Evolutionary conservation across 53 echinoderm and acorn worm genomes (phyloP).

Genomic region (Luidia sarsii): DNA sequence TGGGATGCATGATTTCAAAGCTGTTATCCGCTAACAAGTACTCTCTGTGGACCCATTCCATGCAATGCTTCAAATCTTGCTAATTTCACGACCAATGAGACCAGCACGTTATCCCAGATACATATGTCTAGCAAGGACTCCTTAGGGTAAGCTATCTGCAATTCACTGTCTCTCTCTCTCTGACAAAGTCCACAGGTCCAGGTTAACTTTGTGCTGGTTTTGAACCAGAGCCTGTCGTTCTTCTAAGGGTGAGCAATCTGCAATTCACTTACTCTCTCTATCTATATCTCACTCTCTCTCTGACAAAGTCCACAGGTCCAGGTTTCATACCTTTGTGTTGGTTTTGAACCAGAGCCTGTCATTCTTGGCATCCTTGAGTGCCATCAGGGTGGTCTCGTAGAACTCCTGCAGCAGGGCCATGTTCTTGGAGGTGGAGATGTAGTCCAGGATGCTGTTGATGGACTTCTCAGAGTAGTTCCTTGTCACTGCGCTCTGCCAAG

Average conservation of each 20-base stretch:
- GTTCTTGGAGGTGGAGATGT: conserved; percentile 99
- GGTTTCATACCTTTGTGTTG: conserved; percentile 96
- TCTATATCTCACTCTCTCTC: no score
- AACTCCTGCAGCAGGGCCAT: conserved; percentile 98
- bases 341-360: conserved; percentile 99
- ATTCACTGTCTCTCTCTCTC: no score
- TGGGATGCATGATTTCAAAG: no score
- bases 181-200: neutral
- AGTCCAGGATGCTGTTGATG: conserved; percentile 97
- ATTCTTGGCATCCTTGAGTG: conserved; percentile 97
- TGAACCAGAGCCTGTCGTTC: conserved; percentile 98
- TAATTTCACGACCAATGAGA: no score
- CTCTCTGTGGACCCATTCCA: no score
- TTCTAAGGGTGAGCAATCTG: no score
- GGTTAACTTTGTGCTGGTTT: conserved; percentile 99
- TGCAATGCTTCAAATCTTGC: no score
- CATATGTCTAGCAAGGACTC: no score
- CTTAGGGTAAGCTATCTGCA: no score
- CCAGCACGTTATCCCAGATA: no score
- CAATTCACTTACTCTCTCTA: no score
- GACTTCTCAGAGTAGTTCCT: conserved; percentile 99
- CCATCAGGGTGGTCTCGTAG: conserved; percentile 97
- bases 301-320: neutral
- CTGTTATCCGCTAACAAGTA: no score
- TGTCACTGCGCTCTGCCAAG: conserved; percentile 92